These are phyloP conservation scores for Chloebia gouldiae DNA, from an alignment of 2,113 vertebrate genomes.

Conservation along the genomic window DNA sequence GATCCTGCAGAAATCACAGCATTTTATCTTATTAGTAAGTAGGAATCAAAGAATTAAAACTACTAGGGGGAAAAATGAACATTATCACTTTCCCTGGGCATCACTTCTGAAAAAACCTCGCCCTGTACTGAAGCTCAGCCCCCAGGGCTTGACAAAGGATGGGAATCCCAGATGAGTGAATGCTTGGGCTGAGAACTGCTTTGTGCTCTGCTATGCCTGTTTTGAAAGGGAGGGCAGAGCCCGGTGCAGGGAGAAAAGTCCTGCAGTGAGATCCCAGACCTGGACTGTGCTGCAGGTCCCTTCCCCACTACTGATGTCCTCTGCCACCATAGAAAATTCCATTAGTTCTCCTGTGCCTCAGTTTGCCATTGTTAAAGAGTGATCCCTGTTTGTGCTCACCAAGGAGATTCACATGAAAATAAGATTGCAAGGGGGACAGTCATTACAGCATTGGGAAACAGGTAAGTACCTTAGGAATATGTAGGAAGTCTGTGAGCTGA, in stretches of 20 bases:
- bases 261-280: neutral
- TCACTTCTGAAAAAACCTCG: neutral
- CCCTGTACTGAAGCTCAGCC: neutral
- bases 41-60: constrained; percentile 15
- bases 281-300: neutral
- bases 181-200: neutral
- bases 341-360: neutral
- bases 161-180: neutral
- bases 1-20: constrained; percentile 37
- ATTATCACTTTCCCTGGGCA: neutral
- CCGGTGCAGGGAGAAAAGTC: neutral
- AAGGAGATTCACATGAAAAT: neutral
- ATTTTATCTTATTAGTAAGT: constrained; percentile 27
- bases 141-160: neutral
- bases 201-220: neutral
- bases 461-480: neutral
- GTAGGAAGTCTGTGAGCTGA: neutral
- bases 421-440: neutral
- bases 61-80: neutral
- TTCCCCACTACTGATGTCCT: neutral
- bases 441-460: neutral
- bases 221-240: neutral
- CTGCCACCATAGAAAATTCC: neutral
- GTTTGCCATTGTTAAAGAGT: neutral
- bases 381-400: neutral